Base-by-base conservation (phyloP, 2,797 vertebrate species). In the Enteromius mattozi region DNA sequence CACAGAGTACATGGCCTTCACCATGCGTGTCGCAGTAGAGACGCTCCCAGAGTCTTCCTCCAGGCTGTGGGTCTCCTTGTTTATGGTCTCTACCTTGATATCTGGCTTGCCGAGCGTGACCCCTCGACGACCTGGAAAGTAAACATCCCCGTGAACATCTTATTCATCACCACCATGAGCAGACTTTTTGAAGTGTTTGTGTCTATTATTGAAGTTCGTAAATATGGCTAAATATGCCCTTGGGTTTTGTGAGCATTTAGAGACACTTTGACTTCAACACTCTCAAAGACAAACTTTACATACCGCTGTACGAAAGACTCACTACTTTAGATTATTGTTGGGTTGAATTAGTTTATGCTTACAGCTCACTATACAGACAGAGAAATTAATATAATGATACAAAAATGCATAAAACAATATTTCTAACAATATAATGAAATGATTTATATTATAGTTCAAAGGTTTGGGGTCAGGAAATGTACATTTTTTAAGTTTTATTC, bases 1-100 rank as follows among this genome's bases (percentile, higher is more conserved):
- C 91, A 99, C 98, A 87, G 97, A 98, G 94, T 99, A 99, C 96
- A 99, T 98, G 92, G 97, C 97, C 90, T 99, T 98, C 94, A 99
- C 97, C 95, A 99, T 97, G 0, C 98, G 96, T 0, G 97, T 97
- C 3, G 98, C 97, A 0, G 97, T 98, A 91, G 97, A 97, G 81
- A 98, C 93, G 4, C 97, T 98, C 92, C 96, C 96, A 0, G 97
- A 96, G 87, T 99, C 97, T 80, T 98, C 98, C 83, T 99, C 98
- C 86, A 98, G 92, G 0, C 96, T 96, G 92, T 98, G 96, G 3
- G 96, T 97, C 93, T 99, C 97, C 88, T 98, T 96, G 94, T 98
- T 98, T 87, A 98, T 97, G 0, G 98, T 98, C 91, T 99, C 97
- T 91, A 99, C 98, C 93, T 98, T 98, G 93, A 99, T 98, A 93